Conservation (phyloP, 2,797 vertebrate species). For the Xiphorhynchus erythropygius region DNA sequence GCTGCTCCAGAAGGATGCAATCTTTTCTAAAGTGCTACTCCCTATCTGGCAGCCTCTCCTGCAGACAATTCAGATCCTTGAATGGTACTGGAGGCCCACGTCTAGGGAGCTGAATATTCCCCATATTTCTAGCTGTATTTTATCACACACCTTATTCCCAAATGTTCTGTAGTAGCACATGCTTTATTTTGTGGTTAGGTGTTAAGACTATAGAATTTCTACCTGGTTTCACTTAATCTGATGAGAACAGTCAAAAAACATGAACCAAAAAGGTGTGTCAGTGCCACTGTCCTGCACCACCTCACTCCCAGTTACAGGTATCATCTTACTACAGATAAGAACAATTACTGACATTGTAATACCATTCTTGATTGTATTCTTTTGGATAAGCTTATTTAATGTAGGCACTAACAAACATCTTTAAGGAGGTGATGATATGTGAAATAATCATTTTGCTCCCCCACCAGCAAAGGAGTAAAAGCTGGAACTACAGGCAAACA, state of each 20-base stretch:
- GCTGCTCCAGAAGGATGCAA: neutral
- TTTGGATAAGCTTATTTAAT: neutral
- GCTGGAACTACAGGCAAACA: neutral
- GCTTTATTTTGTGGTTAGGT: neutral
- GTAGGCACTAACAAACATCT: neutral
- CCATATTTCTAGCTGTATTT: neutral
- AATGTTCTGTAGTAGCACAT: neutral
- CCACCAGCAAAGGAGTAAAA: neutral
- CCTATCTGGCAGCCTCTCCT: neutral
- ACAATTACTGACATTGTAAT: neutral
- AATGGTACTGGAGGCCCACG: neutral
- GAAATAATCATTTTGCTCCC: neutral
- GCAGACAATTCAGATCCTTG: neutral
- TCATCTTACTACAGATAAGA: neutral
- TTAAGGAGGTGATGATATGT: neutral
- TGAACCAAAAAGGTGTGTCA: neutral
- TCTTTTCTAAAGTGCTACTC: neutral
- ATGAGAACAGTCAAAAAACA: neutral
- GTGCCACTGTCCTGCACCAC: neutral
- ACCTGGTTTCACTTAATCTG: neutral
- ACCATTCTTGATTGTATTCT: neutral
- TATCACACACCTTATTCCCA: neutral
- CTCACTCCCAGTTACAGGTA: neutral
- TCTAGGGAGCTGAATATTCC: neutral
- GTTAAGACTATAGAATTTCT: neutral